Evolutionary conservation across 1,140 invertebrate genomes (phyloP), one percentile per base, ranked within the genome.

Genomic region (Drosophila ironensis): DNA sequence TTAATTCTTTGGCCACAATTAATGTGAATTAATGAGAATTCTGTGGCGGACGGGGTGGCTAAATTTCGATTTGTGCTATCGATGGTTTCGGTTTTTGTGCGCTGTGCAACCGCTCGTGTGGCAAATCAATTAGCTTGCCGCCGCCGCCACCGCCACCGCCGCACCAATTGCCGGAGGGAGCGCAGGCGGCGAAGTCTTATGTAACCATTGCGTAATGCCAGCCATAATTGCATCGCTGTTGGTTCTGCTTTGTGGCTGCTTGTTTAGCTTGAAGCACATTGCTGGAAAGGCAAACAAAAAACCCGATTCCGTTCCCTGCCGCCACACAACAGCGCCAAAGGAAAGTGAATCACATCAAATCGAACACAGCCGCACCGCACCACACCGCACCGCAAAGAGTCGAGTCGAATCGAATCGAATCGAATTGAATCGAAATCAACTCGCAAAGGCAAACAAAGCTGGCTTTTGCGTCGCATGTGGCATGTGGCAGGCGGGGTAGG

Each of bases 401-500:
- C 53, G 67, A 64, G 59, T 30, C 37, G 27, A 46, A 41, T 40
- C 38, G 68, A 48, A 72, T 42, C 48, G 46, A 59, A 73, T 25
- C 35, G 30, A 53, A 70, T 70, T 25, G 54, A 47, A 76, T 41
- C 59, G 64, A 61, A 61, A 61, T 42, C 48, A 64, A 42, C 61
- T 17, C 9, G 25, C 44, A 71, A 41, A 67, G 47, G 47, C 59
- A 67, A 35, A 47, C 64, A 52, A 59, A 33, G 51, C 50, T 37
- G 20, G 46, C 46, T 12, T 38, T 51, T 24, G 45, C 28, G 30
- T 25, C 53, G 42, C 54, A 71, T 25, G 54, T 35, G 45, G 33
- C 41, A 45, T 44, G 12, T 53, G 12, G 11, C 5, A 19, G 6
- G 24, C 11, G n/a, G n/a, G 45, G 33, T 35, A 45, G 37, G 12